These are phyloP conservation scores for Artemia sinica DNA, from an alignment of 2,888 invertebrate genomes.

Conservation along the genomic window DNA sequence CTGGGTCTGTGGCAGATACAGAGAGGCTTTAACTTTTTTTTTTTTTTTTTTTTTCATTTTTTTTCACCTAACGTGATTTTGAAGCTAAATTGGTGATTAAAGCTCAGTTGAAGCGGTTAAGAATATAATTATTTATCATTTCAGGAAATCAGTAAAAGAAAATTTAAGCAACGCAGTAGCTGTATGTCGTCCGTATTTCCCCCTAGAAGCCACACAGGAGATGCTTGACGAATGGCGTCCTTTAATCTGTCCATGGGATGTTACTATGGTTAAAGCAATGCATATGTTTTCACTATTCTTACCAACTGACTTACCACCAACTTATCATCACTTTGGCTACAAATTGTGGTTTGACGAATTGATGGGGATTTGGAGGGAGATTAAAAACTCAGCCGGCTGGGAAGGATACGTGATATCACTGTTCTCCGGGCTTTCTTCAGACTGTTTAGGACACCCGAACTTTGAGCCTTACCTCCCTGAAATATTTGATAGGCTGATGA, in stretches of 20 bases:
- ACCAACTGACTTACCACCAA: conserved; percentile 48
- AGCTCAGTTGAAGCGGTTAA: too few relatives aligned
- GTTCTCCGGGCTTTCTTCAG: conserved; percentile 50
- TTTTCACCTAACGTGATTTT: background rate
- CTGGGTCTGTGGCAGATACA: too few relatives aligned
- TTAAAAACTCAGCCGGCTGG: conserved; percentile 51
- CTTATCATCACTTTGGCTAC: conserved; percentile 42
- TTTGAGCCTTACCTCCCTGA: conserved; percentile 18
- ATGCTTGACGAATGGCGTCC: conserved; percentile 68
- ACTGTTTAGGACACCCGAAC: conserved; percentile 63
- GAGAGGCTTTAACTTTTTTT: background rate
- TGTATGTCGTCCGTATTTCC: conserved; percentile 43
- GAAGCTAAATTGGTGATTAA: too few relatives aligned
- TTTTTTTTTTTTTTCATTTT: conserved; percentile 15
- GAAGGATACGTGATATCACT: conserved; percentile 53
- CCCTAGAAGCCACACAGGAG: conserved; percentile 56
- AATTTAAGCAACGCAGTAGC: conserved; percentile 12
- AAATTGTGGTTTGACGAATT: conserved; percentile 63
- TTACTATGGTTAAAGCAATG: conserved; percentile 35
- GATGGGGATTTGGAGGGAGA: conserved; percentile 56
- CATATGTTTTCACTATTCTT: conserved; percentile 54
- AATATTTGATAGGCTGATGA: conserved; percentile 24
- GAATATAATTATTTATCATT: background rate
- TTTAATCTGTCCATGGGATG: conserved; percentile 52
- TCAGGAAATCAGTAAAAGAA: background rate